phyloP scores from a whole-genome alignment of 2,113 vertebrate genomes.

The Nettapus auritus region DNA sequence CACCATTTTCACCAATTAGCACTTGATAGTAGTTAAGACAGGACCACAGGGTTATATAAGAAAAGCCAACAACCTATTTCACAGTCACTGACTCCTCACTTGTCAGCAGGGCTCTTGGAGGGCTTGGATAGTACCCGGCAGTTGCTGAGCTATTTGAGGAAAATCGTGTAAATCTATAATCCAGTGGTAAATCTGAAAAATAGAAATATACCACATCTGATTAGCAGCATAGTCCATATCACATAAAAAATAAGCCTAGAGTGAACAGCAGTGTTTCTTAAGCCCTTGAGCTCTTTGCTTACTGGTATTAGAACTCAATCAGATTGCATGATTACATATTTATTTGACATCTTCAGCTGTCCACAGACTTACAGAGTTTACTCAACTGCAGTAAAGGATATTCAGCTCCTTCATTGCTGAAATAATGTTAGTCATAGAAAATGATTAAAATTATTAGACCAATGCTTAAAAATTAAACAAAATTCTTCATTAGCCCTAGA shows the following conservation, averaged over 20 bases:
- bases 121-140: conserved; percentile 91
- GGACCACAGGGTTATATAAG: conserved; percentile 1
- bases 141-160: conserved; percentile 86
- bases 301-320: conserved; percentile 39
- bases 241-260: conserved; percentile 33
- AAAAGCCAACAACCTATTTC: conserved; percentile 44
- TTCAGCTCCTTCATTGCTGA: neutral
- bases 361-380: neutral
- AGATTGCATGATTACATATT: conserved; percentile 19
- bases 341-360: conserved; percentile 37
- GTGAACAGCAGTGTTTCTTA: conserved; percentile 21
- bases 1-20: conserved; percentile 46
- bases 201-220: conserved; percentile 48
- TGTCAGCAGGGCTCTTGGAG: conserved; percentile 85
- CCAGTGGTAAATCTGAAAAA: conserved; percentile 90
- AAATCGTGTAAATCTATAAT: conserved; percentile 92
- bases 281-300: conserved; percentile 50
- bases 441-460: neutral
- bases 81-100: conserved; percentile 65
- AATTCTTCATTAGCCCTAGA: neutral
- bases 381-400: neutral
- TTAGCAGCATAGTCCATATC: conserved; percentile 47
- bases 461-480: neutral
- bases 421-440: neutral
- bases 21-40: conserved; percentile 45